Evolutionary conservation across 2,113 vertebrate species (phyloP), one percentile per base, ranked within the genome.

Genomic region (Macroglossus sobrinus): DNA sequence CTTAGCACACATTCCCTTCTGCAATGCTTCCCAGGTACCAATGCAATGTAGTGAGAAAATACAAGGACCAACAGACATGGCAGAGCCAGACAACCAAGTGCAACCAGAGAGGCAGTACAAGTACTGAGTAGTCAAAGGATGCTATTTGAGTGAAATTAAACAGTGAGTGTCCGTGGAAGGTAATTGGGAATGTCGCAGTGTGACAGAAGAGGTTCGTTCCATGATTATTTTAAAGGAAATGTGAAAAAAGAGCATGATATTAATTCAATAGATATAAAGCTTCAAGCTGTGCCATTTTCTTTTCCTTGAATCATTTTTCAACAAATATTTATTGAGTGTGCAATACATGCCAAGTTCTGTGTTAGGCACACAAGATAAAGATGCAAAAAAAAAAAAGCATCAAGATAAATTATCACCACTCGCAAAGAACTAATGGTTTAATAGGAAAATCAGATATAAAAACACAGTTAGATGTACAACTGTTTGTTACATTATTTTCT

Each of bases 191-290:
- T 92, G 15, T 64, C 80, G 64, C 74, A 76, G 18, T 82, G 24
- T 72, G 91, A 79, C 84, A 81, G 35, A 93, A 57, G 43, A 72
- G 13, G 30, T 85, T 89, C 45, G 30, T 87, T 74, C 45, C 57
- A 53, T 84, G 19, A 40, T 53, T 91, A 81, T 71, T 90, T 82
- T 78, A 89, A 91, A 82, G 68, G 86, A 86, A 84, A 55, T 81
- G 5, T 76, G 35, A 33, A 45, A 30, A 91, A 91, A 76, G 28
- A 21, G 38, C 59, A 76, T 64, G 22, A 15, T 53, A 69, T 35
- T 80, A 75, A 22, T 87, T 80, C 72, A 90, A 68, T 55, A 89
- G 68, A 93, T 84, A 59, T 57, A 89, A 93, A 82, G 2, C 50
- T 89, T 74, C 15, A 57, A 43, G 22, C 40, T 90, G 0, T 71